Conservation (phyloP, 2,797 vertebrate species). For the Chromobotia macracanthus region DNA sequence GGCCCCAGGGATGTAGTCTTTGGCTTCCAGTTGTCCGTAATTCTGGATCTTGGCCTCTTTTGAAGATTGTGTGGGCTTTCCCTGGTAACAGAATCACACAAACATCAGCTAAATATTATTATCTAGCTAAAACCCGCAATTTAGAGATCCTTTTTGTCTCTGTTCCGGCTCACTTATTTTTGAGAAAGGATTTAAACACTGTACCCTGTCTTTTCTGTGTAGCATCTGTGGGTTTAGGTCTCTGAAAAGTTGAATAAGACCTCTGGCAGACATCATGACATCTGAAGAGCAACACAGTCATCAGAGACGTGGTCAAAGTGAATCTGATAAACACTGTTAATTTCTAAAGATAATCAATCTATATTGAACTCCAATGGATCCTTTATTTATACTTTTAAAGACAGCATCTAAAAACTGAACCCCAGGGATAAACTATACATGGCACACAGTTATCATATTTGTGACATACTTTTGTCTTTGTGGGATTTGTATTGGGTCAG, state of each 20-base stretch:
- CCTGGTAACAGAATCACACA: conserved; percentile 72
- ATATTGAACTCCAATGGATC: too few relatives aligned
- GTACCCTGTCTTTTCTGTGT: conserved; percentile 90
- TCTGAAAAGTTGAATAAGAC: conserved; percentile 94
- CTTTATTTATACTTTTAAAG: too few relatives aligned
- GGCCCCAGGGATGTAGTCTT: conserved; percentile 94
- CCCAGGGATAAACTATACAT: background rate
- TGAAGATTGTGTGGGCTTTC: conserved; percentile 91
- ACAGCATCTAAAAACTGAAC: too few relatives aligned
- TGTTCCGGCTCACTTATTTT: background rate
- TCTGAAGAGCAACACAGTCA: conserved; percentile 73
- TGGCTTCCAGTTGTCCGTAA: conserved; percentile 91
- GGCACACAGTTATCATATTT: background rate
- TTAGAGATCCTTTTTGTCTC: background rate
- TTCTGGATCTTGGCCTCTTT: conserved; percentile 87
- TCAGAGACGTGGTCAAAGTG: background rate
- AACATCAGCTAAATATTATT: background rate
- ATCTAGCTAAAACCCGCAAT: background rate
- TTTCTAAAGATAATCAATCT: too few relatives aligned
- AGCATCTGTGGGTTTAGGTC: conserved; percentile 91
- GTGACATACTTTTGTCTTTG: conserved; percentile 90
- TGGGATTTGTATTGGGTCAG: conserved; percentile 91
- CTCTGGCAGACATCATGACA: conserved; percentile 94
- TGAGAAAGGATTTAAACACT: conserved; percentile 34
- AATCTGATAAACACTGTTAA: conserved; percentile 18